Conservation (phyloP, 2,113 vertebrate genomes). For the Osmerus eperlanus region DNA sequence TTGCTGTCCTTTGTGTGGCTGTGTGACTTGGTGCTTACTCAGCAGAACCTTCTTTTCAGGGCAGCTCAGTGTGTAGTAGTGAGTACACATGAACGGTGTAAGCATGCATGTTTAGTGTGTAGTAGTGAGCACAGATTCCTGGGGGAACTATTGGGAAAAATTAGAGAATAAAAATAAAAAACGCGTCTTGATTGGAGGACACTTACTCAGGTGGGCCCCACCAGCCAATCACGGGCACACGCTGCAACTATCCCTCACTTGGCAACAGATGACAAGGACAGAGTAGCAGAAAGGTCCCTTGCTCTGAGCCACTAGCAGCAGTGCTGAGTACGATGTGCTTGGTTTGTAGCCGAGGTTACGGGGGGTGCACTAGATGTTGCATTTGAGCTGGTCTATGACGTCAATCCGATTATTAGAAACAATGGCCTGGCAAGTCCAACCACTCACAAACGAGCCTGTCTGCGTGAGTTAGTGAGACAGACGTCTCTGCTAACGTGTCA, state of each 20-base stretch:
- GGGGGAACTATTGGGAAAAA: not conserved
- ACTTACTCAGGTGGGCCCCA: not conserved
- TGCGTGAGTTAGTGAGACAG: not conserved
- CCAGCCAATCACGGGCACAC: too few species aligned
- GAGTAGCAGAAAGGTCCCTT: too few species aligned
- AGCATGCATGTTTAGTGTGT: not conserved
- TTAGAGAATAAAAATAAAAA: not conserved
- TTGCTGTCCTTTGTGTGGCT: slow-evolving; percentile 48
- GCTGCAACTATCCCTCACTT: not conserved
- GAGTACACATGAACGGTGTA: slow-evolving; percentile 22
- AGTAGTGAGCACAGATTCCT: not conserved
- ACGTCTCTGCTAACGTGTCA: not conserved
- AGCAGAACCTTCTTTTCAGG: slow-evolving; percentile 33
- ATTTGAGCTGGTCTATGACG: not conserved
- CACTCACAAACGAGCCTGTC: not conserved
- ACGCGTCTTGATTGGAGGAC: not conserved
- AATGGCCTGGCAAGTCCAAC: not conserved
- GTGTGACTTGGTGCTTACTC: slow-evolving; percentile 32
- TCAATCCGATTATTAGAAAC: not conserved
- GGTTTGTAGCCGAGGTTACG: too few species aligned
- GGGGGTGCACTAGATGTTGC: too few species aligned
- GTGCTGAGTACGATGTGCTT: too few species aligned
- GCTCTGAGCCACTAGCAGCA: too few species aligned
- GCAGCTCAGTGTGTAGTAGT: slow-evolving; percentile 46
- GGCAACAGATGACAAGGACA: too few species aligned